Base-by-base conservation (phyloP, 2,797 vertebrate genomes). In the Pitangus sulphuratus region DNA sequence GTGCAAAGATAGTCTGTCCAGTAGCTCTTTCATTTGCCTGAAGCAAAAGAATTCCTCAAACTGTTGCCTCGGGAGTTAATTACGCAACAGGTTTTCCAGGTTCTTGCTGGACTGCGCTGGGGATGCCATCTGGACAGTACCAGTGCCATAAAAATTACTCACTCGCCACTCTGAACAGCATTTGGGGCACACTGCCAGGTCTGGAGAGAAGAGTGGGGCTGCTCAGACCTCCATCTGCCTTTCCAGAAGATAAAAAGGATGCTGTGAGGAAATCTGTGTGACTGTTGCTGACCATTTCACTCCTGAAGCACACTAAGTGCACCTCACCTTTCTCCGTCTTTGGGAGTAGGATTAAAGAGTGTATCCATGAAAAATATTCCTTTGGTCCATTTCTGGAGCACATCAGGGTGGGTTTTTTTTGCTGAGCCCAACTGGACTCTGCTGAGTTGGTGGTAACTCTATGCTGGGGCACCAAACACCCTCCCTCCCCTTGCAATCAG, bases 31-130 rank as follows among this genome's bases (percentile, higher is more conserved):
- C 26, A 60, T 74, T 35, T 35, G 87, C 45, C 35, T 71, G 44
- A 78, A 86, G 72, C 25, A 66, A 81, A 91, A 83, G 16, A 42
- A 80, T 75, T 78, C 51, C 40, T 78, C 60, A 45, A 28, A 53
- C 16, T 30, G 12, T 7, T 56, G 69, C 48, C 47, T 18, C 11
- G 4, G 26, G 57, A 84, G n/a, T 31, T 69, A 33, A 33, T 4
- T 39, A 56, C 4, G 12, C 61, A 86, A 87, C 50, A 62, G 30
- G 72, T 62, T 93, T 85, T 74, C 70, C 39, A 78, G 61, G 60
- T 71, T 78, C 37, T 48, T 15, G 31, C 54, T 53, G 72, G 66
- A 68, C 31, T 1, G 0, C 0, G 1, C 79, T 21, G 33, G 26
- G 48, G 40, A 35, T 76, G 64, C 58, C 86, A 80, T 54, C 42